Evolutionary conservation across 2,888 invertebrate genomes (phyloP), one percentile per base, ranked within the genome.

Genomic region (Erebia aethiops): DNA sequence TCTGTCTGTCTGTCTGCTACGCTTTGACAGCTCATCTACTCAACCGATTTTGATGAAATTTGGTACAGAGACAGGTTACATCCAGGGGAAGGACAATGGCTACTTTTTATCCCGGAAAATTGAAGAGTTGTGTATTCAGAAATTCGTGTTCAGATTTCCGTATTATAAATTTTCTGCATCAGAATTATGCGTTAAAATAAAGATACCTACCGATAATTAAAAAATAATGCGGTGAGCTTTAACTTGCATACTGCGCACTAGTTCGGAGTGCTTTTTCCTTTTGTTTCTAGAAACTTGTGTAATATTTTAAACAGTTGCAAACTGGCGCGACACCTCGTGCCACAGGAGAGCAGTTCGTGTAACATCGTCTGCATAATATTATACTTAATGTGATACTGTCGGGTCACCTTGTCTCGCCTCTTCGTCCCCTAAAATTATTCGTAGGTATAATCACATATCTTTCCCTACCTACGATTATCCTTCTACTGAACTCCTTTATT

Each of bases 261-360:
- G 54, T 52, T 2, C 14, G 5, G 1, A 60, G n/a, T 60, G 60
- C 60, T 60, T 58, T 52, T 16, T 41, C 60, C 43, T 41, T 13
- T 41, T 9, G 41, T 41, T 35, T 60, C n/a, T 35, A 2, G 35
- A n/a, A 58, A 58, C 35, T 35, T 35, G 2, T 16, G 60, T 41
- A 60, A 41, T 43, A 60, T 60, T 66, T 70, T 61, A 60, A 61
- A 60, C 54, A 61, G 60, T 52, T 58, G 13, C 26, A 54, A 69
- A 69, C 57, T 69, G 49, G 58, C 14, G 54, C 60, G 52, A 65
- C 60, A 52, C 58, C 65, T 60, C 43, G 21, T 57, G 65, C 21
- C 70, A 52, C 70, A 60, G 58, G 70, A 70, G 70, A 70, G 65
- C 43, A 65, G 41, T 70, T 65, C 65, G 60, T 43, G 65, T 65